Percentiles rank a stretch among this genome's conserved stretches.
These are phyloP conservation scores for Capra hircus DNA, from an alignment of 2,113 vertebrate species.

Conservation along the genomic window DNA sequence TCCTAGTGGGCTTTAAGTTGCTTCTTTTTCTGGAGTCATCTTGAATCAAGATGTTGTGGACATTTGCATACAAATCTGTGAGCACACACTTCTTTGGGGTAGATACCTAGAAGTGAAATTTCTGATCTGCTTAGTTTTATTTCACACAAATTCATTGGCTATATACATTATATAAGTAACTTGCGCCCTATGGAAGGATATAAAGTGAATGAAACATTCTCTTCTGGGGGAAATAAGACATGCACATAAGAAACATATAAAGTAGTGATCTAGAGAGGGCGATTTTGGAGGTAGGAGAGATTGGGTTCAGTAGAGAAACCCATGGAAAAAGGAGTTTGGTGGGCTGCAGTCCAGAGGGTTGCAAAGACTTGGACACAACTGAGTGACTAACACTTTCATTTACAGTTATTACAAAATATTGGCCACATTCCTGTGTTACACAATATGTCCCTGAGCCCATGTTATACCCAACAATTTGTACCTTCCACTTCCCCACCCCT, in stretches of 20 bases:
- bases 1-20: not conserved
- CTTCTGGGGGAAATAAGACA: not conserved
- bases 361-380: not conserved
- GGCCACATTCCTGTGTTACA: not conserved
- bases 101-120: not conserved
- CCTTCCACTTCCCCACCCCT: not conserved
- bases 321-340: not conserved
- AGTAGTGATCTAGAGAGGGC: not conserved
- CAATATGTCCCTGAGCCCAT: not conserved
- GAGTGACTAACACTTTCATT: not conserved
- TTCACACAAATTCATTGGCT: not conserved
- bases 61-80: not conserved
- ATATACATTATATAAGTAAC: not conserved
- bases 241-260: not conserved
- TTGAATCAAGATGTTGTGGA: not conserved
- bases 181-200: not conserved
- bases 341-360: not conserved
- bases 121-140: not conserved
- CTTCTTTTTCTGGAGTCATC: not conserved
- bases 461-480: not conserved
- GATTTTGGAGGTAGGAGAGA: not conserved
- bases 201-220: not conserved
- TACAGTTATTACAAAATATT: not conserved
- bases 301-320: not conserved
- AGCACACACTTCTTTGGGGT: not conserved